Evolutionary conservation across 2,888 invertebrate species (phyloP).

Genomic region (Drosophila rellima): DNA sequence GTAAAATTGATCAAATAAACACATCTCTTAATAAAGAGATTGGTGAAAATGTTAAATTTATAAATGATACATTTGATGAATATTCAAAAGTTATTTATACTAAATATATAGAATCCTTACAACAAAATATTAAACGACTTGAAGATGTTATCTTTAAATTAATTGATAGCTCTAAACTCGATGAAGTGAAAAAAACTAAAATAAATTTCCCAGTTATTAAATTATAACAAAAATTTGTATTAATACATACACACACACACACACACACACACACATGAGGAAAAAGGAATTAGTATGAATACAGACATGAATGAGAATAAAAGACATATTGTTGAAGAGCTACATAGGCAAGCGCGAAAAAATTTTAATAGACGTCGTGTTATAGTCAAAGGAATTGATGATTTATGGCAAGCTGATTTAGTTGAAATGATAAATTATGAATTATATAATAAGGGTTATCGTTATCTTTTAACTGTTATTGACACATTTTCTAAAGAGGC

Average conservation of each 20-base stretch:
- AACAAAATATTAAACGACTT: background rate
- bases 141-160: slow-evolving; percentile 7
- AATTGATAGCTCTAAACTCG: background rate
- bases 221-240: background rate
- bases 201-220: slow-evolving; percentile 8
- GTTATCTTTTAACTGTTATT: slow-evolving; percentile 17
- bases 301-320: slow-evolving; percentile 6
- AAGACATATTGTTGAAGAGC: slow-evolving; percentile 8
- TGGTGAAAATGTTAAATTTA: background rate
- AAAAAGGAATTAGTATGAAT: background rate
- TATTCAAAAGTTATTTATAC: background rate
- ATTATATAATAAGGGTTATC: slow-evolving; percentile 2
- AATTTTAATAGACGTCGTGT: slow-evolving; percentile 15
- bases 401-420: slow-evolving; percentile 21
- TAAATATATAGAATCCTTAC: slow-evolving; percentile 1
- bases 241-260: no score
- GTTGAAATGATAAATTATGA: slow-evolving; percentile 26
- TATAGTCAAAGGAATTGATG: slow-evolving; percentile 9
- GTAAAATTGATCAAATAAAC: background rate
- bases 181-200: slow-evolving; percentile 1
- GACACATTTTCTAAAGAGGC: slow-evolving; percentile 10
- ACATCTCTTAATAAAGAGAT: background rate
- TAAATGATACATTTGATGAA: background rate
- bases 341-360: slow-evolving; percentile 14
- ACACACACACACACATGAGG: no score